Conservation (phyloP, 35 echinoderm and acorn worm genomes). For the Strongylocentrotus purpuratus region DNA sequence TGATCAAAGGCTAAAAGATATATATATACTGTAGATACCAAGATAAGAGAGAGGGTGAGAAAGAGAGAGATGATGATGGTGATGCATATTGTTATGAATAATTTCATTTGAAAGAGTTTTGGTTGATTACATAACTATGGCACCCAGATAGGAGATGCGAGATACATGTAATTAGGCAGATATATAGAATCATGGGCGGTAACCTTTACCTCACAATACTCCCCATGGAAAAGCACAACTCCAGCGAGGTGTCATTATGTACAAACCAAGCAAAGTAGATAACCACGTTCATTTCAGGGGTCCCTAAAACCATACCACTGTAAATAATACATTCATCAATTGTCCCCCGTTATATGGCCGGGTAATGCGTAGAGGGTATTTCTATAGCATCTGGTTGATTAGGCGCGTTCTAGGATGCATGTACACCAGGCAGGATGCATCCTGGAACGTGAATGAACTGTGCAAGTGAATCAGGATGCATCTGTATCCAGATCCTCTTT, state of each 20-base stretch:
- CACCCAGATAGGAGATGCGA: no score
- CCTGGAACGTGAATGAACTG: conserved; percentile 8
- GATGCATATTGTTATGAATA: neutral
- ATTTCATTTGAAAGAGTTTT: neutral
- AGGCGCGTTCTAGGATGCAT: neutral
- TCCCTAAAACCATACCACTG: conserved; percentile 15
- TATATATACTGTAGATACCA: neutral
- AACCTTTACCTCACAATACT: neutral
- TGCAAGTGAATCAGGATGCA: neutral
- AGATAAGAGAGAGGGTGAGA: neutral
- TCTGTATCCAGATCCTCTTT: neutral
- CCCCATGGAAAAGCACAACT: no score
- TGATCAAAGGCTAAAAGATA: neutral
- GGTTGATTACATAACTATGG: neutral
- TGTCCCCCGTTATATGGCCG: neutral
- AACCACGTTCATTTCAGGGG: neutral
- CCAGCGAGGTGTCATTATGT: neutral
- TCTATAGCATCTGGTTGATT: conserved; percentile 18
- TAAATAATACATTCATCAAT: conserved; percentile 28
- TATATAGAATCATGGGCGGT: neutral
- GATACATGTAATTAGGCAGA: neutral
- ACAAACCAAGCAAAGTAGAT: neutral
- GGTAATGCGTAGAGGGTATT: neutral
- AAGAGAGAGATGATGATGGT: no score
- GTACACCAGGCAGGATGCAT: neutral